Base-by-base conservation (phyloP, 2,113 vertebrate genomes). In the Triplophysa rosa region DNA sequence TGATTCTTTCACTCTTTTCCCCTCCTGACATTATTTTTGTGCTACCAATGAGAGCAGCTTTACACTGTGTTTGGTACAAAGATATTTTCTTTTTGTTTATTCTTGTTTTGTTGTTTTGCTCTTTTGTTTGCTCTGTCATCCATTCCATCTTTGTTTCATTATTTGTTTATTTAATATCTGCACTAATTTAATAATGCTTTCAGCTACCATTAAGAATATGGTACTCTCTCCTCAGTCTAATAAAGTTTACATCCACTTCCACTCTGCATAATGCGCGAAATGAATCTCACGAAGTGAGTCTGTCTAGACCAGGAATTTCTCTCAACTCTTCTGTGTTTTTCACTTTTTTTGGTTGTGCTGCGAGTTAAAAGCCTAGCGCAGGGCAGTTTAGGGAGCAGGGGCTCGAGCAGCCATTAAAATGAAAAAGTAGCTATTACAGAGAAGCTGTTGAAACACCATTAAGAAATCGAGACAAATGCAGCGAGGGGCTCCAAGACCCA, bases 391-490 rank as follows among this genome's bases (percentile, higher is more conserved):
- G 72, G 72, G 78, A 81, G 81, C 33, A 86, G 82, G 87, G 84
- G 86, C 90, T 91, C 90, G 87, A 87, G 81, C 80, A 83, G 86
- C 89, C 91, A 92, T 93, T 93, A 93, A 93, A 92, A 93, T 93
- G 92, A 93, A 91, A 87, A 93, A 92, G 80, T 88, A 88, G 88
- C 87, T 83, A 83, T 87, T 90, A 84, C 89, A 88, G 84, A 61
- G 90, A 82, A 88, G 90, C 90, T 92, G 91, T 91, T 92, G 92
- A 93, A 91, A 92, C 84, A 91, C 90, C 91, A 93, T 93, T 92
- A 93, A 89, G 90, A 93, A 91, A 93, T 92, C 89, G 90, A 93
- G 93, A 93, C 88, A 92, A 91, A 93, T 93, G 90, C 89, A 87
- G 90, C 83, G 45, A 80, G 77, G 83, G 89, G 84, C 90, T 89